These are phyloP conservation scores for Scelioninae gen. 1 DNA, from an alignment of 2,888 invertebrate species.

Conservation along the genomic window DNA sequence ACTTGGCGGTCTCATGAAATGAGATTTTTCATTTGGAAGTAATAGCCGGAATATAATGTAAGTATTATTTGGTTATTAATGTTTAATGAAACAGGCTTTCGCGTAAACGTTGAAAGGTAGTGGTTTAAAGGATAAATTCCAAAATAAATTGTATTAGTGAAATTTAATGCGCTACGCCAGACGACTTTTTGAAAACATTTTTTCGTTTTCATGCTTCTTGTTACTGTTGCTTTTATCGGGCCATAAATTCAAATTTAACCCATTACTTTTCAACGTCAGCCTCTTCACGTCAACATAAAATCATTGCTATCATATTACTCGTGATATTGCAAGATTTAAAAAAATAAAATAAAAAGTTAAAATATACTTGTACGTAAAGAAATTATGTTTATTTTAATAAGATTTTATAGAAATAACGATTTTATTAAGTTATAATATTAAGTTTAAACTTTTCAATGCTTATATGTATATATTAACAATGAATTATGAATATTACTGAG, in stretches of 20 bases:
- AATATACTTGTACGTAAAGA: neutral
- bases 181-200: slow-evolving; percentile 31
- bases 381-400: slow-evolving; percentile 3
- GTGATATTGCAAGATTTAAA: slow-evolving; percentile 28
- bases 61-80: slow-evolving; percentile 1
- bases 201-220: slow-evolving; percentile 39
- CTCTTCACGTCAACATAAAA: slow-evolving; percentile 45
- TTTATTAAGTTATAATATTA: too few relatives aligned
- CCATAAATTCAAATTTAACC: slow-evolving; percentile 55
- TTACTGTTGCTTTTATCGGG: slow-evolving; percentile 50
- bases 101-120: neutral
- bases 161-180: slow-evolving; percentile 2
- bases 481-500: too few relatives aligned
- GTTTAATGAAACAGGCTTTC: neutral
- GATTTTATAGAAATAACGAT: neutral
- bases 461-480: too few relatives aligned
- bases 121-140: too few relatives aligned
- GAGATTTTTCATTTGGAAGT: slow-evolving; percentile 16
- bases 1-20: neutral
- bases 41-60: slow-evolving; percentile 3
- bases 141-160: neutral
- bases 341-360: slow-evolving; percentile 11
- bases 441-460: too few relatives aligned
- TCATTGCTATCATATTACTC: slow-evolving; percentile 26
- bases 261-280: slow-evolving; percentile 46